phyloP scores from a whole-genome alignment of 2,113 vertebrate genomes.

The Otis tarda region DNA sequence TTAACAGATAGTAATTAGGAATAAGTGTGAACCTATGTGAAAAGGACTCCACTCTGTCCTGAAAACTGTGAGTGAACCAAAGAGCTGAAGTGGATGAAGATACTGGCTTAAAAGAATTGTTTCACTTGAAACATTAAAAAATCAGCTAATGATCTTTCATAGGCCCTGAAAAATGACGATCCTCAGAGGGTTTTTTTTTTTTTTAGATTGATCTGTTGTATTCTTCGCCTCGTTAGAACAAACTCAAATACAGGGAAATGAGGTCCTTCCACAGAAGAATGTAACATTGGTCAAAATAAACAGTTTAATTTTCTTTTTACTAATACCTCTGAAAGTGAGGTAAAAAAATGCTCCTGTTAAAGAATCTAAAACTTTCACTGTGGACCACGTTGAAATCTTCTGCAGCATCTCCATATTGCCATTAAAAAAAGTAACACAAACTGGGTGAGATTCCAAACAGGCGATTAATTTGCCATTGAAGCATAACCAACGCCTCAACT shows the following conservation, averaged over 20 bases:
- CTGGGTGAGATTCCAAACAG: conserved; percentile 64
- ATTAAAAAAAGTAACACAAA: conserved; percentile 27
- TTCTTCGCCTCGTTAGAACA: background rate
- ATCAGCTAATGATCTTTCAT: background rate
- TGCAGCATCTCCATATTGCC: background rate
- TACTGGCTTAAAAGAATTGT: background rate
- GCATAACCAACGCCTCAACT: conserved; percentile 70
- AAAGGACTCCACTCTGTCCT: background rate
- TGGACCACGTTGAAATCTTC: background rate
- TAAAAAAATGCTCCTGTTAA: background rate
- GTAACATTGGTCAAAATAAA: background rate
- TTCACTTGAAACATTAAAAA: background rate
- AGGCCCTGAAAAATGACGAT: background rate
- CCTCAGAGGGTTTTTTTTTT: background rate
- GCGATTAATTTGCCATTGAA: conserved; percentile 70
- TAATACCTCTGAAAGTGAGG: background rate
- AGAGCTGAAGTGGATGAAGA: background rate
- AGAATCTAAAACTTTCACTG: conserved; percentile 2
- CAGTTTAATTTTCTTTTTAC: background rate
- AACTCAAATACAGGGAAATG: background rate
- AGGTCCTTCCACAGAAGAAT: background rate
- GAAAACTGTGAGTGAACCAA: background rate
- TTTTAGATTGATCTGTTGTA: background rate
- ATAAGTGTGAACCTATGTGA: background rate
- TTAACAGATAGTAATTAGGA: background rate